Evolutionary conservation across 2,797 vertebrate genomes (phyloP).

Genomic region (Allobates femoralis): DNA sequence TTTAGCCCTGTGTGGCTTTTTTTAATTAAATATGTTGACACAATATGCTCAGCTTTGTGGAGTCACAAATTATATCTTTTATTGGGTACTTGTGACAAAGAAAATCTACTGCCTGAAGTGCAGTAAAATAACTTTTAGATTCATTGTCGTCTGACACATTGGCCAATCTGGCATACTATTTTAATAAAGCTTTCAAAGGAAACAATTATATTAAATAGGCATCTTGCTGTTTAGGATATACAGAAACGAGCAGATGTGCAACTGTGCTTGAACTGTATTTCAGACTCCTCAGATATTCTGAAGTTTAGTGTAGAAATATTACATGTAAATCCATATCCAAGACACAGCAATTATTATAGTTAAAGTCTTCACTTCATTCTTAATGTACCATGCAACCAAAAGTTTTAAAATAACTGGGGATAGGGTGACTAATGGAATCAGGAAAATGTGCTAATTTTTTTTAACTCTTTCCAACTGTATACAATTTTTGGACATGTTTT

Average conservation of each 20-base stretch:
- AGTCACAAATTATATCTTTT: slow-evolving; percentile 54
- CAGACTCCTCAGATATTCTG: not conserved
- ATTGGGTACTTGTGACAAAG: slow-evolving; percentile 27
- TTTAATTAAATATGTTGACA: slow-evolving; percentile 7
- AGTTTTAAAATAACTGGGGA: no score
- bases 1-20: not conserved
- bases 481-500: no score
- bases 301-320: slow-evolving; percentile 43
- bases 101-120: slow-evolving; percentile 54
- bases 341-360: no score
- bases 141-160: slow-evolving; percentile 57
- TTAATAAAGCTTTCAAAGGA: slow-evolving; percentile 61
- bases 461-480: no score
- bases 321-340: slow-evolving; percentile 21
- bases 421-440: no score
- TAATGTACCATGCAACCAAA: no score
- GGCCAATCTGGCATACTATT: slow-evolving; percentile 57
- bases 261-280: slow-evolving; percentile 55
- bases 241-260: slow-evolving; percentile 61
- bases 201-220: slow-evolving; percentile 60
- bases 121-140: slow-evolving; percentile 55
- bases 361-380: no score
- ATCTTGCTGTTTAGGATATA: slow-evolving; percentile 60
- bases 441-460: no score
- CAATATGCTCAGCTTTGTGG: not conserved